These are phyloP conservation scores for Suillia variegata DNA, from an alignment of 2,888 invertebrate genomes.

Conservation along the genomic window DNA sequence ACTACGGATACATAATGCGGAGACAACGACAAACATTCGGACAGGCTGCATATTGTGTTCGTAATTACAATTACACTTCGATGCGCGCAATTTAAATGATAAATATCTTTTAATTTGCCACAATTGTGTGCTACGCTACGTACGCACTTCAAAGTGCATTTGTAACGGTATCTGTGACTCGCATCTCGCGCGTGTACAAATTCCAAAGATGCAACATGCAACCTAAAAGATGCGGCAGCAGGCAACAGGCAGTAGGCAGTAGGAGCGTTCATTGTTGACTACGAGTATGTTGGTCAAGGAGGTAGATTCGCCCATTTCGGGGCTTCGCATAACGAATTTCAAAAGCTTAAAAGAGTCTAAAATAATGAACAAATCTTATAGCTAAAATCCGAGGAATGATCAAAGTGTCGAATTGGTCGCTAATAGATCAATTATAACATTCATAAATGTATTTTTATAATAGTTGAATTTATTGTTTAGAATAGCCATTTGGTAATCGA, in stretches of 20 bases:
- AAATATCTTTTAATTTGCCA: slow-evolving; percentile 47
- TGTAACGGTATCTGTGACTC: slow-evolving; percentile 9
- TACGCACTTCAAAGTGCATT: slow-evolving; percentile 7
- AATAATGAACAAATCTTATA: too few relatives aligned
- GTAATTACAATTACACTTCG: slow-evolving; percentile 15
- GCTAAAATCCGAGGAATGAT: too few relatives aligned
- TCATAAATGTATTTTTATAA: too few relatives aligned
- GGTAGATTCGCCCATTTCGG: too few relatives aligned
- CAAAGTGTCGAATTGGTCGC: too few relatives aligned
- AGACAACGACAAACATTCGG: not conserved
- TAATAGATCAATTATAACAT: too few relatives aligned
- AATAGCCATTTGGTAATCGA: too few relatives aligned
- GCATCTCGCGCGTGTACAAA: slow-evolving; percentile 8
- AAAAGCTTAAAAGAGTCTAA: too few relatives aligned
- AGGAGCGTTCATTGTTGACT: slow-evolving; percentile 20
- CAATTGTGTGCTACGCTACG: slow-evolving; percentile 11
- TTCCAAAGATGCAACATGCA: slow-evolving; percentile 12
- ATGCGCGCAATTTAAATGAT: slow-evolving; percentile 9
- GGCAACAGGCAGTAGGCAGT: not conserved
- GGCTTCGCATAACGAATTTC: too few relatives aligned
- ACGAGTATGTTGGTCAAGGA: too few relatives aligned
- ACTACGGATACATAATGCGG: not conserved
- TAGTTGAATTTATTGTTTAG: too few relatives aligned
- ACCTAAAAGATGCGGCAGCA: not conserved
- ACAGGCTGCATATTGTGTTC: too few relatives aligned